Evolutionary conservation across 2,888 invertebrate species (phyloP), one percentile per base, ranked within the genome.

Genomic region (Charanyca ferruginea): DNA sequence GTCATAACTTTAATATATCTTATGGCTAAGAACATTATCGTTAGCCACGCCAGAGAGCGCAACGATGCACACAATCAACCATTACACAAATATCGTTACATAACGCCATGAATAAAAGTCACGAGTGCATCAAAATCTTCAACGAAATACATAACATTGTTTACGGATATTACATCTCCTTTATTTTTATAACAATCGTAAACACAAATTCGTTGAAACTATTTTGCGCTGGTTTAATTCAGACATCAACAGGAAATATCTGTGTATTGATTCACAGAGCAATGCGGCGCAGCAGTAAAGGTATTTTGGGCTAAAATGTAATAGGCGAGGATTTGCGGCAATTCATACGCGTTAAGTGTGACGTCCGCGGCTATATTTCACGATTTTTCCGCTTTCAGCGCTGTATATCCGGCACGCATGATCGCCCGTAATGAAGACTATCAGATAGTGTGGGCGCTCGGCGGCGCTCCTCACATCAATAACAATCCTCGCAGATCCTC

Each of bases 361-460:
- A 83, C 86, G 83, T 82, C 80, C 74, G 77, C 81, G 75, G 79
- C 81, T 67, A 87, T 91, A 90, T 90, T 90, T 91, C 88, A 89
- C 85, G 88, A 91, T 91, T 91, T 90, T 89, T 89, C 87, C 87
- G 84, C 83, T 84, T 83, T 81, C 79, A 76, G 82, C 84, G 83
- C 85, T 87, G 83, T 86, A 81, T 83, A 88, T 84, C 88, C 89
- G 80, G 81, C 88, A 92, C 91, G 92, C 93, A 90, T 91, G 93
- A 91, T 91, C 90, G 88, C 85, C 85, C 88, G 81, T 91, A 90
- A 93, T 91, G 89, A 92, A 92, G 91, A 89, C 90, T 90, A 92
- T 91, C 88, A 83, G 88, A 90, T 88, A 86, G 87, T 83, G 54
- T 81, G 81, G 80, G 76, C 79, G 69, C 73, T 65, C 73, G 62